A percentile compares a stretch with the other conserved stretches of the same genome.
phyloP scores from a whole-genome alignment of 2,113 vertebrate species.

The Megaleporinus macrocephalus region DNA sequence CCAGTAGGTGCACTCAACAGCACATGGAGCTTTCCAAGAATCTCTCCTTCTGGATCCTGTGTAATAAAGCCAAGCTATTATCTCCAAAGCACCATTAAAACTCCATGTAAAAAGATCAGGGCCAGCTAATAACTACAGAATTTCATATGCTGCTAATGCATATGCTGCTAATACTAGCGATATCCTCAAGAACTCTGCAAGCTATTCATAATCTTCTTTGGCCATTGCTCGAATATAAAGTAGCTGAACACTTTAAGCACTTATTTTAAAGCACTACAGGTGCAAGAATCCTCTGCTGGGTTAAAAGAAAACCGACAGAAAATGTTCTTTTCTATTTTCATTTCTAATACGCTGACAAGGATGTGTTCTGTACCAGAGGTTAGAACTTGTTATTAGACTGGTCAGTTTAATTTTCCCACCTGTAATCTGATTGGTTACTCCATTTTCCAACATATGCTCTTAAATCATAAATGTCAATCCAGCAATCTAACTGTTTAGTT shows the following conservation, averaged over 20 bases:
- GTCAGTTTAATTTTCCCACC: too few species aligned
- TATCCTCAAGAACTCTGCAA: not conserved
- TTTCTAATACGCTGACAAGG: too few species aligned
- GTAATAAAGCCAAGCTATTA: constrained; percentile 46
- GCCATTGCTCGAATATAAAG: not conserved
- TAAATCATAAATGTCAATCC: too few species aligned
- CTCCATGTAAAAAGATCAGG: constrained; percentile 39
- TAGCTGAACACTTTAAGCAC: not conserved
- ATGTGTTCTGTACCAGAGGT: too few species aligned
- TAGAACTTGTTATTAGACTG: too few species aligned
- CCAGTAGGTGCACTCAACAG: constrained; percentile 31
- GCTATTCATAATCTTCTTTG: not conserved
- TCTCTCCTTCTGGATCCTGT: constrained; percentile 28
- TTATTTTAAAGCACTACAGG: not conserved
- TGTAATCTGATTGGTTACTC: too few species aligned
- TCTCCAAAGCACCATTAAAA: constrained; percentile 46
- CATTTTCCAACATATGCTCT: too few species aligned
- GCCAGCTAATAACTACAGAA: constrained; percentile 20
- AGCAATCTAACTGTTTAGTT: too few species aligned
- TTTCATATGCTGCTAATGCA: constrained; percentile 8
- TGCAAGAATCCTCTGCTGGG: too few species aligned
- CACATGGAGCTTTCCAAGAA: constrained; percentile 41
- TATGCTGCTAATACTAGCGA: not conserved
- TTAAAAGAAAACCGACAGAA: too few species aligned
- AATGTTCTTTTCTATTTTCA: too few species aligned